These are phyloP conservation scores for Stigmatopora nigra DNA, from an alignment of 2,113 vertebrate species.

Conservation along the genomic window DNA sequence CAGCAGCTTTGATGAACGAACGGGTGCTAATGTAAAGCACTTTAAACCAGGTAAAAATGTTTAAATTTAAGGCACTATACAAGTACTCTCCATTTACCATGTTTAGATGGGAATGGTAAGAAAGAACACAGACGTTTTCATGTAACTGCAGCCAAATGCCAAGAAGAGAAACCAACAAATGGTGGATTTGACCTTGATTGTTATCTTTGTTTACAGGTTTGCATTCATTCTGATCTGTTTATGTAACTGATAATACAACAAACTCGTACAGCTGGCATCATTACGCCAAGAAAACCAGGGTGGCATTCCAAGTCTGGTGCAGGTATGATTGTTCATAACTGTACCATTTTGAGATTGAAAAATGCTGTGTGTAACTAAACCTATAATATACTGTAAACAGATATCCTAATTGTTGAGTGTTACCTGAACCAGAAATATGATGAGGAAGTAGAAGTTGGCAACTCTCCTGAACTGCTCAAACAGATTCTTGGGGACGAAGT, in stretches of 20 bases:
- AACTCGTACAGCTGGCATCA: too few relatives aligned
- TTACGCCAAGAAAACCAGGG: not conserved
- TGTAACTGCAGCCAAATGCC: not conserved
- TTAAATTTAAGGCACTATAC: too few relatives aligned
- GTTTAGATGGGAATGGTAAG: not conserved
- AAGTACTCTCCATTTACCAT: too few relatives aligned
- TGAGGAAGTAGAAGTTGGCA: constrained; percentile 98
- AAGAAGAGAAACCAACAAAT: not conserved
- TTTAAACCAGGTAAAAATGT: too few relatives aligned
- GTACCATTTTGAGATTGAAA: not conserved
- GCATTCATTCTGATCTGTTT: not conserved
- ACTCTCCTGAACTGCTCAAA: constrained; percentile 98
- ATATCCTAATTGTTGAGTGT: constrained; percentile 28
- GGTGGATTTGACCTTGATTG: not conserved
- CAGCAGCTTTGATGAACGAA: too few relatives aligned
- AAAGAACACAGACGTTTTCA: not conserved
- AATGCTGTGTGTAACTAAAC: not conserved
- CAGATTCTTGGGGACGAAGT: constrained; percentile 96
- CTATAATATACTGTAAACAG: not conserved
- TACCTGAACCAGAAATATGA: constrained; percentile 99
- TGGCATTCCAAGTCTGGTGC: not conserved
- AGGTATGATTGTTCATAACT: not conserved
- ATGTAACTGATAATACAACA: too few relatives aligned
- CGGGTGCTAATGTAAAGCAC: too few relatives aligned
- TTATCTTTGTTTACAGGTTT: not conserved